Evolutionary conservation across 2,888 invertebrate species (phyloP), one percentile per base, ranked within the genome.

Genomic region (Laothoe populi): DNA sequence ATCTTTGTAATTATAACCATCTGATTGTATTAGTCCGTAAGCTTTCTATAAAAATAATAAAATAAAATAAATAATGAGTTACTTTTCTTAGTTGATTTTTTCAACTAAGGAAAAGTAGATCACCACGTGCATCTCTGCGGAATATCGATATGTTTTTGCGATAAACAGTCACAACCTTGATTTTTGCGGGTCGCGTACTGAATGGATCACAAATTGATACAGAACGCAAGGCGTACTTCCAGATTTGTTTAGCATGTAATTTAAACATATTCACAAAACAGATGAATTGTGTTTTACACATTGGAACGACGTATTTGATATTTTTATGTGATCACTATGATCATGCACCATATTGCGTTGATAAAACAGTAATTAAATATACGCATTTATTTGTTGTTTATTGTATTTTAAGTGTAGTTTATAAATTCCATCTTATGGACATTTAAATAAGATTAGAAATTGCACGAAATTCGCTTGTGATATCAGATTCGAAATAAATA

Each of bases 171-270:
- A n/a, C 78, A 75, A 61, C 79, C 71, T 76, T 76, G 71, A 73
- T 77, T 81, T 79, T 78, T 76, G 77, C 74, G 76, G 81, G 79
- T 78, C 73, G 72, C 77, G 75, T 69, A 67, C 69, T 89, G 88
- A 89, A 88, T 88, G 84, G 86, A 74, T 77, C 79, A 70, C 83
- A 88, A 88, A 88, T 88, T 88, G 88, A 84, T 82, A 83, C 79
- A 84, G 81, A 80, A 81, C 78, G 84, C 78, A 81, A 81, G 81
- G 80, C 81, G 79, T 82, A 82, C 81, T 74, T 78, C 79, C 75
- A 78, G 82, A 85, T 88, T 87, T 87, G 84, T 87, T 87, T 87
- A 83, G 72, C 74, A 72, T 72, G 80, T 83, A 86, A 85, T 87
- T 86, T 87, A 83, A 78, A 81, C 81, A 81, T 84, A 88, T 88